Conservation (phyloP, 2,797 vertebrate species). For the Malacoraja senta region DNA sequence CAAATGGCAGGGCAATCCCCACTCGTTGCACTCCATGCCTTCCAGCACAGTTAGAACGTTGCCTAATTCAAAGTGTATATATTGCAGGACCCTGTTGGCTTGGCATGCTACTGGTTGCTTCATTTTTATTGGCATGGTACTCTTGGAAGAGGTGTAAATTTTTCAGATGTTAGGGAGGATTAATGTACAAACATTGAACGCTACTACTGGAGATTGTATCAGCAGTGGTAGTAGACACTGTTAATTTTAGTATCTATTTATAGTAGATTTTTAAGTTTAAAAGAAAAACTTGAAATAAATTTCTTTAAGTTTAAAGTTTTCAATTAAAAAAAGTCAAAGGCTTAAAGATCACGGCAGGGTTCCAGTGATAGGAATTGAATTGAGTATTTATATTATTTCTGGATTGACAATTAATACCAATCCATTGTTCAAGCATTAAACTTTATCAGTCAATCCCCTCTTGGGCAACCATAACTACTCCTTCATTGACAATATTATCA, state of each 20-base stretch:
- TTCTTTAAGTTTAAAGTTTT: not conserved
- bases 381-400: not conserved
- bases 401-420: not conserved
- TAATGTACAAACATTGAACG: constrained; percentile 15
- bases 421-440: not conserved
- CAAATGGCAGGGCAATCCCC: constrained; percentile 45
- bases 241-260: not conserved
- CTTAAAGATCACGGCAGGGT: not conserved
- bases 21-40: constrained; percentile 44
- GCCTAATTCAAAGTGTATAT: constrained; percentile 46
- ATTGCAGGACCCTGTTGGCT: constrained; percentile 63
- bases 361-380: not conserved
- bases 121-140: constrained; percentile 57
- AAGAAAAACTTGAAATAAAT: too few relatives aligned
- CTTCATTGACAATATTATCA: not conserved
- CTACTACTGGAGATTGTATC: not conserved
- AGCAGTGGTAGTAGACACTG: not conserved
- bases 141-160: constrained; percentile 54
- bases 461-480: not conserved
- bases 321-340: not conserved
- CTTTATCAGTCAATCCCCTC: not conserved
- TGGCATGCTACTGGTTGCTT: constrained; percentile 66
- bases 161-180: not conserved
- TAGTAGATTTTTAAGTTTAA: not conserved
- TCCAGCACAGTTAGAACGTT: constrained; percentile 53